Conservation (phyloP, 1,140 invertebrate species). For the Drosophila tristis region DNA sequence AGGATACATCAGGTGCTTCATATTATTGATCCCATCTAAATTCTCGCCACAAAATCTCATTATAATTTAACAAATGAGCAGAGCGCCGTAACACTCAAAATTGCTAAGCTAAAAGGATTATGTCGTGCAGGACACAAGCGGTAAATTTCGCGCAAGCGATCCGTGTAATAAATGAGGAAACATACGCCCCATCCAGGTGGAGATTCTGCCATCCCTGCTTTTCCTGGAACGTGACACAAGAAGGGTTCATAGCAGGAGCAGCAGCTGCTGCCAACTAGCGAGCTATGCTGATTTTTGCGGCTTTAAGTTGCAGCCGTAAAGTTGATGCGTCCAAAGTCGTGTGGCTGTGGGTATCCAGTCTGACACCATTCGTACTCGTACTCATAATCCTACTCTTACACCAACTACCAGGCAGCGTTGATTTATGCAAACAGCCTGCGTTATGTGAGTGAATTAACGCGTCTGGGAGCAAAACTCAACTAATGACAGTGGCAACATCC, state of each 20-base stretch:
- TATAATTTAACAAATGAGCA: too few relatives aligned
- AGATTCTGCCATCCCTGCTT: slow-evolving; percentile 8
- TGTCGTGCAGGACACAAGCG: slow-evolving; percentile 54
- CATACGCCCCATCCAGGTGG: slow-evolving; percentile 61
- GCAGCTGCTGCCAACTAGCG: slow-evolving; percentile 18
- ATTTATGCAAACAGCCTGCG: slow-evolving; percentile 75
- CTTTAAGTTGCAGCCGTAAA: slow-evolving; percentile 61
- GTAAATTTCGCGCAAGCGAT: too few relatives aligned
- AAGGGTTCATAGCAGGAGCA: too few relatives aligned
- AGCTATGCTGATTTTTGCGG: slow-evolving; percentile 72
- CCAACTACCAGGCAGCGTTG: slow-evolving; percentile 29
- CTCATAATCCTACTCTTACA: not conserved
- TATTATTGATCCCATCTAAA: slow-evolving; percentile 20
- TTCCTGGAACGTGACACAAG: slow-evolving; percentile 31
- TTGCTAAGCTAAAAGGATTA: slow-evolving; percentile 69
- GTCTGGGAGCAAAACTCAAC: slow-evolving; percentile 59
- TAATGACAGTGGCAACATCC: slow-evolving; percentile 65
- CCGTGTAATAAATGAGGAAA: slow-evolving; percentile 65
- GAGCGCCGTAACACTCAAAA: slow-evolving; percentile 50
- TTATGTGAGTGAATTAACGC: slow-evolving; percentile 60
- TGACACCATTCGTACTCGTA: slow-evolving; percentile 13
- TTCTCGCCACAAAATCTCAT: too few relatives aligned
- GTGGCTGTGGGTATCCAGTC: not conserved
- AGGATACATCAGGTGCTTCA: slow-evolving; percentile 29
- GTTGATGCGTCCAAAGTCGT: slow-evolving; percentile 37